Evolutionary conservation across 2,888 invertebrate species (phyloP).

Genomic region (Drosophila lacicola): DNA sequence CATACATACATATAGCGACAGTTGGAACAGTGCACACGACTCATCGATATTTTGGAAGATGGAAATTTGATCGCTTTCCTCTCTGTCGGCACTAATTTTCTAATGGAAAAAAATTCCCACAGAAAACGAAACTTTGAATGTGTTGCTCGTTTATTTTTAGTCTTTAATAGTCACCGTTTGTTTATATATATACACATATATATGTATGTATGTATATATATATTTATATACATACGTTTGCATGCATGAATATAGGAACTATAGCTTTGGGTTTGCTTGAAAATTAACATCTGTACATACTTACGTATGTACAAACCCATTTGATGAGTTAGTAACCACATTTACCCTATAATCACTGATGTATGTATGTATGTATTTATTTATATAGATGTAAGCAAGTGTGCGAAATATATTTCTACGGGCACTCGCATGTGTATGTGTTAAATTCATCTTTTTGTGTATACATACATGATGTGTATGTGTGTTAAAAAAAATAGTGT

Average conservation of each 20-base stretch:
- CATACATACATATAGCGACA: background rate
- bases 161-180: constrained; percentile 56
- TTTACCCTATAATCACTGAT: background rate
- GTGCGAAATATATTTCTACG: constrained; percentile 4
- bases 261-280: constrained; percentile 1
- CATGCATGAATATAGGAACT: constrained; percentile 8
- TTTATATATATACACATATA: constrained; percentile 23
- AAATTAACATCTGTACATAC: constrained; percentile 1
- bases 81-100: constrained; percentile 45
- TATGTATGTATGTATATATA: constrained; percentile 16
- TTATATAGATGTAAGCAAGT: background rate
- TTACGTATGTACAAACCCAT: constrained; percentile 1
- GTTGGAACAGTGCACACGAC: constrained; percentile 63
- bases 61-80: constrained; percentile 66
- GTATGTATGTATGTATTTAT: constrained; percentile 3
- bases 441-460: constrained; percentile 8
- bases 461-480: background rate
- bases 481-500: background rate
- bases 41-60: constrained; percentile 65
- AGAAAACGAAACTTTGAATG: constrained; percentile 43
- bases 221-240: background rate
- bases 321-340: background rate
- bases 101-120: constrained; percentile 51
- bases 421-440: background rate
- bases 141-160: constrained; percentile 70